Percentiles rank a stretch among this genome's conserved stretches.
Evolutionary conservation across 1,140 invertebrate species (phyloP).

Genomic region (Meloidogyne hapla): DNA sequence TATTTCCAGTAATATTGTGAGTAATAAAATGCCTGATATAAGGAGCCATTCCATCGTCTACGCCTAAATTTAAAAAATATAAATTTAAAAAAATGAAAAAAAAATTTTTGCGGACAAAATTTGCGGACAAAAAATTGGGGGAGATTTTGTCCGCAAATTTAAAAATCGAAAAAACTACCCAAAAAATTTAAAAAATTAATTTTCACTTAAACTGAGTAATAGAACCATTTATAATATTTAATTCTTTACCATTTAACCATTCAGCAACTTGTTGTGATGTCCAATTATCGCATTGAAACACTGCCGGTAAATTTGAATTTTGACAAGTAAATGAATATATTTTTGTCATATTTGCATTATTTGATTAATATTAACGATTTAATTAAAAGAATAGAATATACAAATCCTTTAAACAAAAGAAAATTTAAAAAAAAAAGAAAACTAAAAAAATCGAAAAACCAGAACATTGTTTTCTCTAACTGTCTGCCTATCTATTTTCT

Average conservation of each 20-base stretch:
- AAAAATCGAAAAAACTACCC: too few relatives aligned
- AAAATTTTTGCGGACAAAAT: not conserved
- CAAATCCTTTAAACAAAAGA: not conserved
- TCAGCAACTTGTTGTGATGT: constrained; percentile 25
- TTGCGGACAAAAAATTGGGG: too few relatives aligned
- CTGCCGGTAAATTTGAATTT: constrained; percentile 3
- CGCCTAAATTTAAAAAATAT: constrained; percentile 34
- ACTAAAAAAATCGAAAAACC: too few relatives aligned
- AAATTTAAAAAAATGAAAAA: too few relatives aligned
- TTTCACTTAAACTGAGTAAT: not conserved
- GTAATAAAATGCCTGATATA: constrained; percentile 30
- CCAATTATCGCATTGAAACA: constrained; percentile 36
- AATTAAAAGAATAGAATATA: not conserved
- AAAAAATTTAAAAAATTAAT: too few relatives aligned
- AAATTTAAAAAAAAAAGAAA: too few relatives aligned
- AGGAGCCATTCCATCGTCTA: constrained; percentile 34
- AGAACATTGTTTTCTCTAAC: too few relatives aligned
- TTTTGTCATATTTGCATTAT: not conserved
- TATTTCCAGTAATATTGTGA: constrained; percentile 27
- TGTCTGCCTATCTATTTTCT: too few relatives aligned
- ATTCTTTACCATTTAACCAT: constrained; percentile 34
- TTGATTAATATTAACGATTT: too few relatives aligned
- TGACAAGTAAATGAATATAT: not conserved
- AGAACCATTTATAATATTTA: not conserved
- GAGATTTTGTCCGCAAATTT: not conserved